These are phyloP conservation scores for Oreochromis tanganicae DNA, from an alignment of 2,113 vertebrate genomes.

Conservation along the genomic window DNA sequence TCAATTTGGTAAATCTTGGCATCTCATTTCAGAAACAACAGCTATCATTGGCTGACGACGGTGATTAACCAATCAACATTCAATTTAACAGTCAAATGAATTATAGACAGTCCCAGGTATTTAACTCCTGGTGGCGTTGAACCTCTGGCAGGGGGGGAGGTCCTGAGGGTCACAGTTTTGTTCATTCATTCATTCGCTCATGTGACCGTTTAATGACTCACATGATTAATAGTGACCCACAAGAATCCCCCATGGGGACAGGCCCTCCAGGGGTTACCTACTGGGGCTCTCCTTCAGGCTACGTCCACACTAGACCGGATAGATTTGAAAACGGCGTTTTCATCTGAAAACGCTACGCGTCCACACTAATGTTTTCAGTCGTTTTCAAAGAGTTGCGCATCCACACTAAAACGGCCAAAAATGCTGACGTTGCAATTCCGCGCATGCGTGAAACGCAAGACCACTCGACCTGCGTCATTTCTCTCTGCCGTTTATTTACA, in stretches of 20 bases:
- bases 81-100: background rate
- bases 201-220: background rate
- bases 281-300: background rate
- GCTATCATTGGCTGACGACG: background rate
- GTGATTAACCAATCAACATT: background rate
- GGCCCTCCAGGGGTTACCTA: background rate
- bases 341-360: rapidly evolving
- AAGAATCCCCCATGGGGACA: background rate
- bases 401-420: rapidly evolving
- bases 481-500: background rate
- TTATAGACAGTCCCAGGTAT: background rate
- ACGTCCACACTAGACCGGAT: background rate
- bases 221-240: background rate
- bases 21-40: background rate
- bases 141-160: no score
- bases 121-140: background rate
- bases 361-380: background rate
- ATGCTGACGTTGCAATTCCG: rapidly evolving
- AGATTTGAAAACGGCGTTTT: background rate
- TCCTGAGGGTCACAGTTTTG: background rate
- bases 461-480: rapidly evolving
- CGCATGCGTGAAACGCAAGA: rapidly evolving
- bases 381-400: rapidly evolving
- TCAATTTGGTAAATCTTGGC: background rate
- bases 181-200: background rate